Evolutionary conservation across 2,113 vertebrate genomes (phyloP), one percentile per base, ranked within the genome.

Genomic region (Damaliscus lunatus): DNA sequence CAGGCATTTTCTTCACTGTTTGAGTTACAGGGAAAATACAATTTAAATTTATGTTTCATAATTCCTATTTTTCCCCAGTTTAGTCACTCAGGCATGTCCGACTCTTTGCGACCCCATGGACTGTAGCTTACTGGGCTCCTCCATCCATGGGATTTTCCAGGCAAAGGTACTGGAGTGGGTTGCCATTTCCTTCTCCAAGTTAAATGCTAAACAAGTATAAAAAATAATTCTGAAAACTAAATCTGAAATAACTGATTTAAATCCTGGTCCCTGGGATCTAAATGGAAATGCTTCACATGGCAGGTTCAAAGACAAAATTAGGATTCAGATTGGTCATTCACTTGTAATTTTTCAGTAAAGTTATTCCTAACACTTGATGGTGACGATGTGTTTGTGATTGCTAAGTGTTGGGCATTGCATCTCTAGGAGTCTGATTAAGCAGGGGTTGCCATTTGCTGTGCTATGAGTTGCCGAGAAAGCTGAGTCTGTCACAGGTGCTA

Each of bases 401-500:
- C 96, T 92, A 90, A 97, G 96, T 95, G 64, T 94, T 97, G 98
- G 96, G 36, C 95, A 96, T 97, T 97, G 92, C 77, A 43, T 95
- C 95, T 97, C 64, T 33, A 93, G 96, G 96, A 40, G 40, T 97
- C 90, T 98, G 98, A 98, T 98, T 99, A 98, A 98, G 96, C 98
- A 96, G 96, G 95, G 98, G 96, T 97, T 97, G 78, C 91, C 97
- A 64, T 97, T 96, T 96, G 53, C 97, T 98, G 91, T 96, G 55
- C 96, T 98, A 1, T 91, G 92, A 98, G 91, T 98, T 97, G 77
- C 94, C 97, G 85, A 96, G 81, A 98, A 98, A 98, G 92, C 96
- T 96, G 91, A 98, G 97, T 98, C 96, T 98, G 97, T 98, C 98
- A 97, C 98, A 98, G 97, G 97, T 98, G 97, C 96, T 98, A 90